phyloP scores from a whole-genome alignment of 2,888 invertebrate species.

The Diarsia brunnea region DNA sequence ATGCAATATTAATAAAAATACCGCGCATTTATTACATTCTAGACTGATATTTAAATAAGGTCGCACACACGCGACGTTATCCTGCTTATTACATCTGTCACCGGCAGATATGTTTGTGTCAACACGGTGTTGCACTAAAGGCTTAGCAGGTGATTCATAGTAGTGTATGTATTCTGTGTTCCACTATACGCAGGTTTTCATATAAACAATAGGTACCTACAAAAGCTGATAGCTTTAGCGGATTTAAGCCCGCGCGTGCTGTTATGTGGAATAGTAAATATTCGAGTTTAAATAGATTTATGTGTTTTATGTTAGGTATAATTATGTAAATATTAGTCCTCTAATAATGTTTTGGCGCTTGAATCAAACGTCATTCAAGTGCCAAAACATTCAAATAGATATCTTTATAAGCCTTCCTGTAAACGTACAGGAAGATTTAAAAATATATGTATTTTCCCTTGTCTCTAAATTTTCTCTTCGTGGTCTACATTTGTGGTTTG shows the following conservation, averaged over 20 bases:
- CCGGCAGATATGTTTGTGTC: conserved; percentile 44
- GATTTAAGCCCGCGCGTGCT: conserved; percentile 6
- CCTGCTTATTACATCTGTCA: conserved; percentile 43
- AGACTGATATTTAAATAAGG: conserved; percentile 22
- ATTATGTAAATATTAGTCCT: neutral
- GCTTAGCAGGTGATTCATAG: conserved; percentile 26
- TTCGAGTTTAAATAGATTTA: neutral
- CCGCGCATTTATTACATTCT: neutral
- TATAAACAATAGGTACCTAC: conserved; percentile 15
- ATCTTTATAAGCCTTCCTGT: too few relatives aligned
- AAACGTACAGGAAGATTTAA: too few relatives aligned
- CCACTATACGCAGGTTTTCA: neutral
- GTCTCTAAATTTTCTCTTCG: too few relatives aligned
- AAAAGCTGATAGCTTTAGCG: conserved; percentile 28
- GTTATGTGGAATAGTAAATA: conserved; percentile 4
- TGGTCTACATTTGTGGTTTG: too few relatives aligned
- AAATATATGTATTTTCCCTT: too few relatives aligned
- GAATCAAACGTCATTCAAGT: too few relatives aligned
- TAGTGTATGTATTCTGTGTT: neutral
- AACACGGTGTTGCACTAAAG: conserved; percentile 10
- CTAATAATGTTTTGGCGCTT: neutral
- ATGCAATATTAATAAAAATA: neutral
- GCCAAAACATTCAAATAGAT: too few relatives aligned
- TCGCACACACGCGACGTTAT: conserved; percentile 3
- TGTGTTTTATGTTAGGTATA: neutral